Conservation (phyloP, 2,797 vertebrate genomes). For the Myotis vivesi region DNA sequence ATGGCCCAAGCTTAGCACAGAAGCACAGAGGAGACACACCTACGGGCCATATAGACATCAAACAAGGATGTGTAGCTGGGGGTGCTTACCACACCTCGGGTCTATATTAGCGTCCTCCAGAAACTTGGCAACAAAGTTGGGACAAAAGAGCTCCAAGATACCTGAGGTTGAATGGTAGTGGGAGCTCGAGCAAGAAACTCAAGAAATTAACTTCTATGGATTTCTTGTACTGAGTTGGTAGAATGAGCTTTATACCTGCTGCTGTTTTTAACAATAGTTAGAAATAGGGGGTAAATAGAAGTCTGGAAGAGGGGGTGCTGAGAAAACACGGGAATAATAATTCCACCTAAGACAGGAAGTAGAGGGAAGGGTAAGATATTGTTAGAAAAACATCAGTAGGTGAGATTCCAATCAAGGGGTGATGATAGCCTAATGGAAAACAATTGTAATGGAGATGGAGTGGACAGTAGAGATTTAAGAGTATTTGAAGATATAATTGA, state of each 20-base stretch:
- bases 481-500: background rate
- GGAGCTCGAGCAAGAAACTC: background rate
- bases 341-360: background rate
- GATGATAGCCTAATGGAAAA: background rate
- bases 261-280: background rate
- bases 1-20: background rate
- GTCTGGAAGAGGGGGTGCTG: background rate
- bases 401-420: background rate
- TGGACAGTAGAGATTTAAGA: background rate
- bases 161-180: background rate
- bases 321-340: background rate
- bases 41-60: background rate
- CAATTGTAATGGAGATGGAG: background rate
- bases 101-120: background rate
- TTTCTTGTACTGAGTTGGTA: background rate
- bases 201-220: background rate
- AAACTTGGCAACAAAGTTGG: background rate
- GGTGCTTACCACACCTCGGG: background rate
- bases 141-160: background rate
- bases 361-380: background rate
- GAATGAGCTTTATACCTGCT: background rate
- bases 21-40: background rate
- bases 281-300: background rate
- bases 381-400: background rate
- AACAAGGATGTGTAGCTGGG: background rate